Conservation (phyloP, 2,888 invertebrate genomes). For the Willowsia nigromaculata region DNA sequence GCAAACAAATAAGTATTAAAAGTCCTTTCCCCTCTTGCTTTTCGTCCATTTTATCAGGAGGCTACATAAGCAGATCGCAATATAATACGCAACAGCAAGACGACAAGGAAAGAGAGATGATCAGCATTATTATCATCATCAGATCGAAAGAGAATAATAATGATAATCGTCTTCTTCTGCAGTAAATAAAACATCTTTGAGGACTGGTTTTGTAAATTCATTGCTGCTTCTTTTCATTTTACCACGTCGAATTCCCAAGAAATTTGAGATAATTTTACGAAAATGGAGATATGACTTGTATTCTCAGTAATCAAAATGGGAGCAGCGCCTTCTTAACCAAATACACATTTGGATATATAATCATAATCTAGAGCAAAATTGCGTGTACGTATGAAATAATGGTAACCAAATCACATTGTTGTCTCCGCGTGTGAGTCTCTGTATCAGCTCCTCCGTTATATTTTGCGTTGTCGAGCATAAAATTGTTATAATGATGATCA, state of each 20-base stretch:
- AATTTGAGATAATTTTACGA: conserved; percentile 60
- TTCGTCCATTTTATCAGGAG: not conserved
- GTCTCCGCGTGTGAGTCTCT: conserved; percentile 3
- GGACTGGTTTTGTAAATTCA: conserved; percentile 38
- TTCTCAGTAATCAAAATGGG: conserved; percentile 63
- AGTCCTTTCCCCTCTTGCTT: not conserved
- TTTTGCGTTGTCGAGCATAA: not conserved
- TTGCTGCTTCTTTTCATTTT: not conserved
- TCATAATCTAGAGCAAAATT: conserved; percentile 13
- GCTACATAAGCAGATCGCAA: not conserved
- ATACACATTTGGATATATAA: not conserved
- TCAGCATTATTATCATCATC: not conserved
- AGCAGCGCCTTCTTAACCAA: conserved; percentile 24
- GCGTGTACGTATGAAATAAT: not conserved
- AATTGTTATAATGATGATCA: not conserved
- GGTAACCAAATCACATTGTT: not conserved
- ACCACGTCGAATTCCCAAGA: conserved; percentile 18
- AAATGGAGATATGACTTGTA: conserved; percentile 56
- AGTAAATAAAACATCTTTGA: not conserved
- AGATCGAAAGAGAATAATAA: not conserved
- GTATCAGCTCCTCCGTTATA: not conserved
- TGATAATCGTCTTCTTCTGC: not conserved
- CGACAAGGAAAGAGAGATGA: not conserved
- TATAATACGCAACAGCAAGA: not conserved
- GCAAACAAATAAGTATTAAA: conserved; percentile 20